Base-by-base conservation (phyloP, 2,797 vertebrate genomes). In the Aulostomus chinensis region DNA sequence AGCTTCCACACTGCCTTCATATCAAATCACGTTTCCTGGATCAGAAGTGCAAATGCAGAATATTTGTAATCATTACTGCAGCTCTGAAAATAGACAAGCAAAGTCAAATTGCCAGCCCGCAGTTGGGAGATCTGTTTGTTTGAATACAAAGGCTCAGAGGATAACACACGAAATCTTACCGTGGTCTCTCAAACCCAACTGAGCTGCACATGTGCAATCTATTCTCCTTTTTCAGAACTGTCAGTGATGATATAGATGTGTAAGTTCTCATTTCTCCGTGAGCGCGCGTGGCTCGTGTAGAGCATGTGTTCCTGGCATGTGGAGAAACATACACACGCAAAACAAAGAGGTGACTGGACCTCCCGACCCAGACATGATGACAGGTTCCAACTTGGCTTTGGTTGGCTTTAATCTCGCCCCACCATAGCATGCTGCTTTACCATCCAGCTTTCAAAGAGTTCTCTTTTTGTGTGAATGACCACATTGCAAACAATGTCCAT, bases 251-350 rank as follows among this genome's bases (percentile, higher is more conserved):
- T 12, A 8, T 11, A n/a, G n/a, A n/a, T n/a, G n/a, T n/a, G 79
- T 77, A 77, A 83, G 78, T 58, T 68, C 56, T 32, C 40, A 40
- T 35, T 29, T 59, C 30, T 36, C 42, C 17, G 4, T 24, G 39
- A 49, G 51, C 43, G 20, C 22, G 47, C 28, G 42, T 36, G 17
- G 43, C 47, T 68, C 57, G 46, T 53, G 10, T 10, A 50, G n/a
- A 64, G 86, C 83, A 86, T 83, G 85, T 72, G 41, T 63, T 41
- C 60, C 62, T 56, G 53, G 87, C 88, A 90, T 90, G 87, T 63
- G 41, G 49, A 68, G 15, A 57, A 16, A 26, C 29, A 41, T 25
- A 2, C 24, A 25, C 22, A 24, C 22, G 22, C 4, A 24, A 8
- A 9, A 26, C n/a, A 15, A 7, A 25, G 17, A 40, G 10, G 28